These are phyloP conservation scores for Enteromius treurensis DNA, from an alignment of 2,797 vertebrate genomes.

Conservation along the genomic window DNA sequence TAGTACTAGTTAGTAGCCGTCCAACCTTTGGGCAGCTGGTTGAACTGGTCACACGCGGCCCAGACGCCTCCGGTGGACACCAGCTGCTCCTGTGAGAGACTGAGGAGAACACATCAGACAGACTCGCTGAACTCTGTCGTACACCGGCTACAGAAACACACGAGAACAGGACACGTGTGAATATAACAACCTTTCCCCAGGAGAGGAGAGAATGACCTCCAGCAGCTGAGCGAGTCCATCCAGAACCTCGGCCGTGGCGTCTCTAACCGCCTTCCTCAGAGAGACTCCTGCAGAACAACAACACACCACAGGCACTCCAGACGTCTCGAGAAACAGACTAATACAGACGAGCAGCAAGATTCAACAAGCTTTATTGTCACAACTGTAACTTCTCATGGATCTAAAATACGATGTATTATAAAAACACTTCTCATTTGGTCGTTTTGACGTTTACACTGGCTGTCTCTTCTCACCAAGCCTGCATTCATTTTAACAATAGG, in stretches of 20 bases:
- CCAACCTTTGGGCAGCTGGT: constrained; percentile 83
- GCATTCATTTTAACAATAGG: no score
- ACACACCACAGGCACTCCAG: no score
- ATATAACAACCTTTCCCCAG: constrained; percentile 79
- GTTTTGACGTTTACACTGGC: no score
- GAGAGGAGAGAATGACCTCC: constrained; percentile 80
- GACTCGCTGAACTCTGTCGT: not conserved
- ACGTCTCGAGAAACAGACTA: not conserved
- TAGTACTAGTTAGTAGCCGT: not conserved
- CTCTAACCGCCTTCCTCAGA: constrained; percentile 82
- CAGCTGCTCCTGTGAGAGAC: constrained; percentile 86
- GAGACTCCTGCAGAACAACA: constrained; percentile 76
- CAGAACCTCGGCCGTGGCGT: constrained; percentile 81
- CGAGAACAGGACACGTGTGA: not conserved
- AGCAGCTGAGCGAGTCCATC: constrained; percentile 85
- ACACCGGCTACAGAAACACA: not conserved
- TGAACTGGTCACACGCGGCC: constrained; percentile 84
- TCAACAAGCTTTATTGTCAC: no score
- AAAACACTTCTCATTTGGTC: no score
- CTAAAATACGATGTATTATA: no score
- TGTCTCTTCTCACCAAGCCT: no score
- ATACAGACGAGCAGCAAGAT: not conserved
- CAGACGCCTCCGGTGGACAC: constrained; percentile 87
- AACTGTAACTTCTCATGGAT: no score
- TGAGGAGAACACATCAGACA: constrained; percentile 56